Percentiles rank a stretch among this genome's conserved stretches.
Conservation (phyloP, 2,797 vertebrate species). For the Pseudomugil gertrudae region DNA sequence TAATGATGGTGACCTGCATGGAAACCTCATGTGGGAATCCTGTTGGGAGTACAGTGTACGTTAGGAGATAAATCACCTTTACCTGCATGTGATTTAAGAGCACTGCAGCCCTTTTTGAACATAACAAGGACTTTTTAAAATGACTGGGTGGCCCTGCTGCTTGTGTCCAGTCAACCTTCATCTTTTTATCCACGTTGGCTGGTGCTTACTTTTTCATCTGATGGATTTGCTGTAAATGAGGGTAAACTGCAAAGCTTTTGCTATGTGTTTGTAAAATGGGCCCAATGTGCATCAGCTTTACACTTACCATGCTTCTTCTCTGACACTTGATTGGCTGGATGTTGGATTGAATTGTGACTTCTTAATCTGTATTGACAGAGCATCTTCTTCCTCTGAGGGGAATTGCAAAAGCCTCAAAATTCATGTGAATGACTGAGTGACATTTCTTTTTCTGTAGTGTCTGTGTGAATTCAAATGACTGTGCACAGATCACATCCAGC, state of each 20-base stretch:
- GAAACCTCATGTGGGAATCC: background rate
- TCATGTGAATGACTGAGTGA: conserved; percentile 4
- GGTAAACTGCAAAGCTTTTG: no score
- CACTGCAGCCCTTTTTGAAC: conserved; percentile 33
- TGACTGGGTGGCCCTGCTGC: conserved; percentile 53
- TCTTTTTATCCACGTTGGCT: conserved; percentile 39
- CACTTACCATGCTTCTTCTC: background rate
- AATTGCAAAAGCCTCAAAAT: no score
- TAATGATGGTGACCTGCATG: no score
- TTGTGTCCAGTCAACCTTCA: conserved; percentile 62
- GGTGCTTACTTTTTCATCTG: conserved; percentile 36
- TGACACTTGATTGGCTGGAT: no score
- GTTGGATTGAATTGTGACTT: background rate
- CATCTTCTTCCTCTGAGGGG: no score
- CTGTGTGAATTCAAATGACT: conserved; percentile 22
- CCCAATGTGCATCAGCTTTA: no score
- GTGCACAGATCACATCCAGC: conserved; percentile 32
- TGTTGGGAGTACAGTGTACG: background rate
- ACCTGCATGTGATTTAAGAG: conserved; percentile 12
- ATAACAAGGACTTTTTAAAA: conserved; percentile 66
- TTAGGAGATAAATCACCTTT: conserved; percentile 21
- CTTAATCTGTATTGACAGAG: background rate
- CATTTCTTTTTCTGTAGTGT: conserved; percentile 19
- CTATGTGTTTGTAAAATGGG: no score
- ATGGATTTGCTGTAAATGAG: conserved; percentile 46